Evolutionary conservation across 2,888 invertebrate genomes (phyloP).

Genomic region (Ctenicera cuprea): DNA sequence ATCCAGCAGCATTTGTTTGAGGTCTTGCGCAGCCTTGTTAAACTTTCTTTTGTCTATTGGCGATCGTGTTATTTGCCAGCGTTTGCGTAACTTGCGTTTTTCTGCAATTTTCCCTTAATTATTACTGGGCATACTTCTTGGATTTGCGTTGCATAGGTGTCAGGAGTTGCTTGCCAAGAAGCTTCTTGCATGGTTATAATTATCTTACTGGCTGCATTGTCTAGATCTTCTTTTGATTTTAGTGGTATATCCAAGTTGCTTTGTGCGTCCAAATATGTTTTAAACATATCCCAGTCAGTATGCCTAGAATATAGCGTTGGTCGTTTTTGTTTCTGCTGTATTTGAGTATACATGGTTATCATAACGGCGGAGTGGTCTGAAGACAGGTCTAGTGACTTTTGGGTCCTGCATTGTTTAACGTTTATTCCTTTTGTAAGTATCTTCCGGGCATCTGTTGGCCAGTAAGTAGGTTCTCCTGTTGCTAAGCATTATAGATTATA

Average conservation of each 20-base stretch:
- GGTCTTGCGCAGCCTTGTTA: conserved; percentile 48
- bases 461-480: conserved; percentile 58
- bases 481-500: conserved; percentile 34
- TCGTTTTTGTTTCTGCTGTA: conserved; percentile 25
- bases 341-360: conserved; percentile 36
- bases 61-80: conserved; percentile 42
- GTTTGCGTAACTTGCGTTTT: conserved; percentile 49
- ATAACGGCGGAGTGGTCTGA: conserved; percentile 56
- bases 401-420: conserved; percentile 33
- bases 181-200: conserved; percentile 45
- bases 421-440: conserved; percentile 48
- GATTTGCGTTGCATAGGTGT: conserved; percentile 11
- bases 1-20: conserved; percentile 45
- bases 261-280: conserved; percentile 20
- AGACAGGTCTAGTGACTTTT: conserved; percentile 53
- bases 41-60: too few species aligned
- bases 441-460: conserved; percentile 54
- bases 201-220: conserved; percentile 45
- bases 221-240: conserved; percentile 43
- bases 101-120: conserved; percentile 50
- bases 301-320: conserved; percentile 46
- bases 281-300: conserved; percentile 50
- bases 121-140: conserved; percentile 32
- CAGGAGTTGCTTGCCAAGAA: conserved; percentile 49
- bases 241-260: conserved; percentile 38